Conservation (phyloP, 2,888 invertebrate genomes). For the Nemurella pictetii region DNA sequence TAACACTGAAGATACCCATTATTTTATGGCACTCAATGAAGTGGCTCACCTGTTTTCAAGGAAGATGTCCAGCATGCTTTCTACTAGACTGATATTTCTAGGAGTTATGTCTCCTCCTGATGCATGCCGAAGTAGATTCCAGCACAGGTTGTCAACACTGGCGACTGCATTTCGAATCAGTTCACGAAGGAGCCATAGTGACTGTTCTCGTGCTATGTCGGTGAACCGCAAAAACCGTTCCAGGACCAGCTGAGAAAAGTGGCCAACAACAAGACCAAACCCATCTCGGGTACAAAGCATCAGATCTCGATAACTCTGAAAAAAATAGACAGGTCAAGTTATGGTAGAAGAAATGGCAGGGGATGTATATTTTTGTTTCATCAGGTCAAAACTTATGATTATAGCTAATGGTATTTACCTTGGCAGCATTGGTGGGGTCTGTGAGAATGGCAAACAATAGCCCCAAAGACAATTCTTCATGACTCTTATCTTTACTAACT, state of each 20-base stretch:
- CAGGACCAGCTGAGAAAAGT: slow-evolving; percentile 80
- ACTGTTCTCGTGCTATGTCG: slow-evolving; percentile 78
- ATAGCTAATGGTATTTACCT: slow-evolving; percentile 50
- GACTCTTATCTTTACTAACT: slow-evolving; percentile 83
- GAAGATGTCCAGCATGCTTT: slow-evolving; percentile 88
- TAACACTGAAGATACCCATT: too few species aligned
- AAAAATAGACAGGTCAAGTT: slow-evolving; percentile 39
- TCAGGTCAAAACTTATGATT: neutral
- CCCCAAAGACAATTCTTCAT: slow-evolving; percentile 88
- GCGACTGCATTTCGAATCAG: slow-evolving; percentile 88
- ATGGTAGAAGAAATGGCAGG: neutral
- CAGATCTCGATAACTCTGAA: slow-evolving; percentile 83
- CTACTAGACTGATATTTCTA: slow-evolving; percentile 85
- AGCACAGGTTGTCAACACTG: slow-evolving; percentile 86
- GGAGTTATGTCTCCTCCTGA: slow-evolving; percentile 91
- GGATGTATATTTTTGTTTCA: neutral
- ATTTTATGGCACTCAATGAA: neutral
- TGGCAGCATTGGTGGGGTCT: slow-evolving; percentile 79
- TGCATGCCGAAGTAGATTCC: slow-evolving; percentile 90
- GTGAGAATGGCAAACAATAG: slow-evolving; percentile 86
- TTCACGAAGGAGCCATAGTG: slow-evolving; percentile 89
- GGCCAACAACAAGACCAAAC: slow-evolving; percentile 76
- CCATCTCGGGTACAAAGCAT: slow-evolving; percentile 90
- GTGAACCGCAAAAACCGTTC: slow-evolving; percentile 87
- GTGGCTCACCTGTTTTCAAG: slow-evolving; percentile 67